A percentile compares a stretch with the other conserved stretches of the same genome.
These are phyloP conservation scores for Euzetes globulus DNA, from an alignment of 2,888 invertebrate species.

Conservation along the genomic window DNA sequence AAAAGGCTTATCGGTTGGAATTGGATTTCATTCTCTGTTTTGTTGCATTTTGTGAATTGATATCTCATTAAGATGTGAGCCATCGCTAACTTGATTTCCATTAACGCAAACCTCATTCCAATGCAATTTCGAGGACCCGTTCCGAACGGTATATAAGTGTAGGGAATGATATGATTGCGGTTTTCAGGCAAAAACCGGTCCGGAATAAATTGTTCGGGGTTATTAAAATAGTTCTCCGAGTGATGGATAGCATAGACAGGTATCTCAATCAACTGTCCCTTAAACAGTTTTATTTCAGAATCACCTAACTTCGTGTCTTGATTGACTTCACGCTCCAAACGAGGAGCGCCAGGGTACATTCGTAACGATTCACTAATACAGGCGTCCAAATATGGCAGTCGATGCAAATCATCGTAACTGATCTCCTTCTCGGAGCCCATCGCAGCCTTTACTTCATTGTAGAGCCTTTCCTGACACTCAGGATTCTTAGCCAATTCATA, in stretches of 20 bases:
- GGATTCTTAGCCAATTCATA: conserved; percentile 24
- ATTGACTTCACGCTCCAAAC: not conserved
- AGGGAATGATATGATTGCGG: not conserved
- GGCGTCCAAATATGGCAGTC: conserved; percentile 30
- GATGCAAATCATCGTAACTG: conserved; percentile 7
- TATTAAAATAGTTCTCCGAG: not conserved
- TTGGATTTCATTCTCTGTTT: no score
- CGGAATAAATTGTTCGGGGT: conserved; percentile 24
- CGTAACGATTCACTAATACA: conserved; percentile 30
- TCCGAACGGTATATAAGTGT: conserved; percentile 8
- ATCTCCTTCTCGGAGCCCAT: not conserved
- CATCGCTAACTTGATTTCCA: not conserved
- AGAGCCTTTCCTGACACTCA: conserved; percentile 30
- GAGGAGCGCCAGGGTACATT: not conserved
- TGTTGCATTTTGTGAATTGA: not conserved
- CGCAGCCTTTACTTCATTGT: conserved; percentile 19
- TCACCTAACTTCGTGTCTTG: not conserved
- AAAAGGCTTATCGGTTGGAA: no score
- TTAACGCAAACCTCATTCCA: not conserved
- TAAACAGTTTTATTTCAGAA: not conserved
- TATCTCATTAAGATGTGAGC: not conserved
- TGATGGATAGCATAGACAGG: conserved; percentile 25
- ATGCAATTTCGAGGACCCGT: conserved; percentile 14
- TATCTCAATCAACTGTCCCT: conserved; percentile 12
- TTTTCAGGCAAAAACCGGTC: conserved; percentile 24